Percentiles rank a stretch among this genome's conserved stretches.
These are phyloP conservation scores for Agriopis marginaria DNA, from an alignment of 2,888 invertebrate genomes.

Conservation along the genomic window DNA sequence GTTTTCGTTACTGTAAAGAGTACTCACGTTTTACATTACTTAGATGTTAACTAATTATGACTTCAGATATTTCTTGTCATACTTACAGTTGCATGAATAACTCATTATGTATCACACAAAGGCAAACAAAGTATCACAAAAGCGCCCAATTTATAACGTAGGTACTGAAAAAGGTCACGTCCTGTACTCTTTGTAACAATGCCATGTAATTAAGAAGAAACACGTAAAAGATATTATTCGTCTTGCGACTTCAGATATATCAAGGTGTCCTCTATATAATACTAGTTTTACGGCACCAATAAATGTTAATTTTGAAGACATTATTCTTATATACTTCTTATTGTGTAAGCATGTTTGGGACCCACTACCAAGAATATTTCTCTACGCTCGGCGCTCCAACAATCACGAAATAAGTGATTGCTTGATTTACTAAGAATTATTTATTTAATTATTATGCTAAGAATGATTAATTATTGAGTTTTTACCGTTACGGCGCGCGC, in stretches of 20 bases:
- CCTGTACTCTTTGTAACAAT: constrained; percentile 17
- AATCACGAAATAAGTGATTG: constrained; percentile 62
- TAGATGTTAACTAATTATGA: constrained; percentile 7
- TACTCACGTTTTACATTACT: not conserved
- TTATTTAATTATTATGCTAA: too few species aligned
- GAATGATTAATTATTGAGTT: constrained; percentile 43
- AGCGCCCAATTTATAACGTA: constrained; percentile 32
- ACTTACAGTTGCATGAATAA: constrained; percentile 21
- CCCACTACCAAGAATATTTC: constrained; percentile 19
- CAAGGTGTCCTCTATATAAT: not conserved
- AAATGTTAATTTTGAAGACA: constrained; percentile 22
- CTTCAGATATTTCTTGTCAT: constrained; percentile 12
- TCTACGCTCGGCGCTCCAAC: constrained; percentile 50
- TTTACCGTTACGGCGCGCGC: not conserved
- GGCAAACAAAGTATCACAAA: constrained; percentile 27
- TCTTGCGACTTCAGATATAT: not conserved
- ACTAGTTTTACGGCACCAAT: not conserved
- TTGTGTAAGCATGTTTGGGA: not conserved
- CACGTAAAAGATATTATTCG: constrained; percentile 22
- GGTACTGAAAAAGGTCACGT: constrained; percentile 31
- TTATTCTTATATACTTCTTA: constrained; percentile 11
- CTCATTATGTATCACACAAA: constrained; percentile 29
- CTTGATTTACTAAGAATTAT: constrained; percentile 65
- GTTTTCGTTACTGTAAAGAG: not conserved
- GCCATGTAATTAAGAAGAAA: constrained; percentile 19